Evolutionary conservation across 2,113 vertebrate species (phyloP).

Genomic region (Hipposideros armiger): DNA sequence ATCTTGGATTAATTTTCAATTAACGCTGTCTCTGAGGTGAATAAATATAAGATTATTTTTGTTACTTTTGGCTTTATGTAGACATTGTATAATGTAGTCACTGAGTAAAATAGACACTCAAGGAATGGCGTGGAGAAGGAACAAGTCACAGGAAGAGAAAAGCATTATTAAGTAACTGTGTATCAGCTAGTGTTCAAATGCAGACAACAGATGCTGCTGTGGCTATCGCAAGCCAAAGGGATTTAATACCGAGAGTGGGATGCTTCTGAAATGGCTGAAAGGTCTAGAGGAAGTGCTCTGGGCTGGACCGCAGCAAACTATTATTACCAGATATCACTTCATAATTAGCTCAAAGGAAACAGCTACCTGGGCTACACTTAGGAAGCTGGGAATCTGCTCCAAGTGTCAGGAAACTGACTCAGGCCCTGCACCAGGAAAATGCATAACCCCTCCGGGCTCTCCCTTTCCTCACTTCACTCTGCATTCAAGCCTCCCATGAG

Average conservation of each 20-base stretch:
- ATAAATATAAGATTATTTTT: not conserved
- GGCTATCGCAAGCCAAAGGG: not conserved
- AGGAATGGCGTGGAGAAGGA: not conserved
- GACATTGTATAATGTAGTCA: not conserved
- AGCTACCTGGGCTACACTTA: not conserved
- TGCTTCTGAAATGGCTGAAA: not conserved
- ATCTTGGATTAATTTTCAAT: slow-evolving; percentile 41
- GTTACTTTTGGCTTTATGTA: not conserved
- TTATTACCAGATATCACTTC: not conserved
- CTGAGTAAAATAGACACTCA: slow-evolving; percentile 23
- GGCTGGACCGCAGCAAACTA: not conserved
- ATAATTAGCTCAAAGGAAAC: slow-evolving; percentile 22
- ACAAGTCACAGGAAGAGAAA: not conserved
- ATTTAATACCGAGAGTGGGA: not conserved
- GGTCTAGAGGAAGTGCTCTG: not conserved
- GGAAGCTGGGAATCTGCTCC: not conserved
- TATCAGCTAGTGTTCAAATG: not conserved
- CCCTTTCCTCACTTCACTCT: not conserved
- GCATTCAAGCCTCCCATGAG: slow-evolving; percentile 9
- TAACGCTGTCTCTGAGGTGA: not conserved
- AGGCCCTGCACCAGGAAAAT: not conserved
- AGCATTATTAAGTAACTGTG: not conserved
- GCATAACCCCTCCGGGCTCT: not conserved
- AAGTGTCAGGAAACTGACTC: not conserved
- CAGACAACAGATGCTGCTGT: not conserved